Percentiles rank a stretch among this genome's conserved stretches.
Evolutionary conservation across 1,140 invertebrate genomes (phyloP).

Genomic region (Macrocentrus cingulum): DNA sequence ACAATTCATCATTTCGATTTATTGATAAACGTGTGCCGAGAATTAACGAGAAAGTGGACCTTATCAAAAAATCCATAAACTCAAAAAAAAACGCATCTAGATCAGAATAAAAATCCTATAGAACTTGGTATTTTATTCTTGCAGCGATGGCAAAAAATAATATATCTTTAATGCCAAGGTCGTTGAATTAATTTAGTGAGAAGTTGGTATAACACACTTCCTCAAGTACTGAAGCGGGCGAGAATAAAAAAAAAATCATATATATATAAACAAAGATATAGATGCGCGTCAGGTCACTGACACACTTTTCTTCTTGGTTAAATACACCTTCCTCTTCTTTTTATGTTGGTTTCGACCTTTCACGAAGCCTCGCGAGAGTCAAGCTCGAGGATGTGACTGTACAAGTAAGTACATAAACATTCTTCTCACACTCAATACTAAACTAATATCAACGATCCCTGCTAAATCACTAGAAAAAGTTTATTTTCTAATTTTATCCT

Average conservation of each 20-base stretch:
- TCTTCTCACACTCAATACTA: too few relatives aligned
- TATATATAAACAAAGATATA: too few relatives aligned
- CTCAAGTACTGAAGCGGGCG: slow-evolving; percentile 17
- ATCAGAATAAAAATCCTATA: too few relatives aligned
- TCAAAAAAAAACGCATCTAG: too few relatives aligned
- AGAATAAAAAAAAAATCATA: too few relatives aligned
- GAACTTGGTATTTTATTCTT: too few relatives aligned
- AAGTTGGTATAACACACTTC: slow-evolving; percentile 26
- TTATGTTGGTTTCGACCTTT: slow-evolving; percentile 3
- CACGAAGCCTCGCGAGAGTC: slow-evolving; percentile 16
- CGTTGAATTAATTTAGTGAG: slow-evolving; percentile 23
- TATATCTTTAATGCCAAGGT: slow-evolving; percentile 17
- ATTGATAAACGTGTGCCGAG: background rate
- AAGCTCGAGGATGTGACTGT: slow-evolving; percentile 13
- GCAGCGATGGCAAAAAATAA: background rate
- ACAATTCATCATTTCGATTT: slow-evolving; percentile 14
- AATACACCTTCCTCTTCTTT: slow-evolving; percentile 34
- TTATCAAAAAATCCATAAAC: background rate
- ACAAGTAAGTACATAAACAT: background rate
- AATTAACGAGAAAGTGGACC: too few relatives aligned
- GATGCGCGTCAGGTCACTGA: slow-evolving; percentile 45
- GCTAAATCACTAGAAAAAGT: too few relatives aligned
- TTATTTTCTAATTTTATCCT: too few relatives aligned
- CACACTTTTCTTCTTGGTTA: slow-evolving; percentile 51
- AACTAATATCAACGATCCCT: too few relatives aligned